Evolutionary conservation across 2,797 vertebrate species (phyloP), one percentile per base, ranked within the genome.

Genomic region (Notolabrus celidotus): DNA sequence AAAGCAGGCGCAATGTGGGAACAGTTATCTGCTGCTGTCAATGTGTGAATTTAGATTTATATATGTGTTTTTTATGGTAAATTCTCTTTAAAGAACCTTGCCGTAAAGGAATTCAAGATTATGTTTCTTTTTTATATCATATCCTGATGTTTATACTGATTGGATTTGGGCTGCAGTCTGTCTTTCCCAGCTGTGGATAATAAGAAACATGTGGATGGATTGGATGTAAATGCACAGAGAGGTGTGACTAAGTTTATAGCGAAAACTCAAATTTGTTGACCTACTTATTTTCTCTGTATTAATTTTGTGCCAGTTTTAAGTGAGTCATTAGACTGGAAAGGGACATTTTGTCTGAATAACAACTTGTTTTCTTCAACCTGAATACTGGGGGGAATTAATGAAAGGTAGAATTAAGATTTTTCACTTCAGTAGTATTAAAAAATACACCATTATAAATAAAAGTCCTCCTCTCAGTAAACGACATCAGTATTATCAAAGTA

Each of bases 91-190:
- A 58, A 71, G 46, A 20, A 29, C 55, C 19, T 57, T 57, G 16
- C 17, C 23, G 41, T 20, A 25, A 27, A 56, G 20, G 22, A 52
- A 45, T 62, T 55, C 20, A 46, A 54, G 29, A 22, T 10, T 55
- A 76, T 43, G 4, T 64, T 66, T 33, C 17, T 14, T 53, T 65
- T 70, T 72, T 33, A 52, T 57, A 71, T 64, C 39, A 56, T 51
- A 64, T 71, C 69, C 57, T 47, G 70, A 74, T 74, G 74, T 66
- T 78, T 58, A 74, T 55, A 45, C 27, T 76, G 66, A 60, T 64
- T 55, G 14, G 31, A 65, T 80, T 63, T 83, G 46, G 74, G 60
- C 54, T 46, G 51, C 41, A 58, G 65, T 73, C 38, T 80, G 46
- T 71, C 74, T 64, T 59, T 84, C 23, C 38, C 62, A 74, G 60